Base-by-base conservation (phyloP, 2,797 vertebrate genomes). In the Pseudochirops cupreus region DNA sequence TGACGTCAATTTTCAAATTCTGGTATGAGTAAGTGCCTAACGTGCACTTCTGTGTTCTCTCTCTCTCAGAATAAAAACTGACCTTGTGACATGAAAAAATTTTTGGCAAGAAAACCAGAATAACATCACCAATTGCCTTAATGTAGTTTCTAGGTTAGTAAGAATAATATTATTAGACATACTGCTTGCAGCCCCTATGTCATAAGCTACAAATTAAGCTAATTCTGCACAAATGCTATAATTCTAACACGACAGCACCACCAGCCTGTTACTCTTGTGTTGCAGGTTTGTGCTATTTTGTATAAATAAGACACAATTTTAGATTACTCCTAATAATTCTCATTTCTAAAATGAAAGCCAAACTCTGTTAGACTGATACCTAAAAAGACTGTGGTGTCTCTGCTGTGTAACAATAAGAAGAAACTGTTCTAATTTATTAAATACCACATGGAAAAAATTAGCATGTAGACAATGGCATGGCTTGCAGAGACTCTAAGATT, bases 1-100 rank as follows among this genome's bases (percentile, higher is more conserved):
- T 92, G 57, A 56, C 39, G 92, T 7, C 54, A 57, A 94, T 95
- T 96, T 95, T 92, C 57, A 14, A 96, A 93, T 50, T 92, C 94
- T 92, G 58, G 87, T 56, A 24, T 55, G 52, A n/a, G 56, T 94
- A 91, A 5, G 89, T 53, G 52, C 97, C 29, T 97, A 90, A 93
- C 93, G 52, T 56, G 46, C 58, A 52, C 11, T 93, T 58, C 33
- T 54, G 10, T 54, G 53, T 54, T 54, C 53, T 57, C 94, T 62
- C 1, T 58, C 16, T 2, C 46, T 91, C 7, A 56, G n/a, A 95
- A 56, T 1, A 92, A 21, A 93, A 94, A 93, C 93, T 94, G 52
- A 92, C 57, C 91, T 92, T 92, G 94, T 90, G 54, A 92, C 50
- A 96, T 5, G 2, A 52, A 97, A 92, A 92, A 6, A 55, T 4